A percentile compares a stretch with the other conserved stretches of the same genome.
phyloP scores from a whole-genome alignment of 2,113 vertebrate genomes.

The Etheostoma cragini region DNA sequence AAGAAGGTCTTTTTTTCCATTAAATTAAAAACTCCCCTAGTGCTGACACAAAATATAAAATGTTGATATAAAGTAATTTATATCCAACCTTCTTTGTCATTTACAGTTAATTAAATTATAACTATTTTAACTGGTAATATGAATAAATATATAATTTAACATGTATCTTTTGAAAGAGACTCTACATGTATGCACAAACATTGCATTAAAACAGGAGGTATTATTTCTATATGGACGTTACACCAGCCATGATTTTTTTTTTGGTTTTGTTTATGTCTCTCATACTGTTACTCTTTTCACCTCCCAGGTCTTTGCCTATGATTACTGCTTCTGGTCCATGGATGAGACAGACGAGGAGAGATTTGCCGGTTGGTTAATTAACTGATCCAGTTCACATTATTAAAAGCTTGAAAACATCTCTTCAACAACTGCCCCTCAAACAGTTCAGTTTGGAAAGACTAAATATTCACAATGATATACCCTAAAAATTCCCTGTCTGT shows the following conservation, averaged over 20 bases:
- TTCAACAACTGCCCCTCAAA: background rate
- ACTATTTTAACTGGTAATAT: background rate
- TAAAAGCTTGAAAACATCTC: background rate
- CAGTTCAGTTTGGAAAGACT: background rate
- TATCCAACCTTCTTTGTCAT: background rate
- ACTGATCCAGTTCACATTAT: background rate
- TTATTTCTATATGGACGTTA: background rate
- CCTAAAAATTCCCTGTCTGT: constrained; percentile 17
- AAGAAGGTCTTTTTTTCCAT: background rate
- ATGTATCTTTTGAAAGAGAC: background rate
- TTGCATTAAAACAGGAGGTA: background rate
- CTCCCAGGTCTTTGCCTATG: constrained; percentile 93
- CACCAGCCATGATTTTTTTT: background rate
- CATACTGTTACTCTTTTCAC: constrained; percentile 7
- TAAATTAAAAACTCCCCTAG: background rate
- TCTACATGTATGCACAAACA: background rate
- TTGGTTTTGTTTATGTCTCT: background rate
- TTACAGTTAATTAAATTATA: background rate
- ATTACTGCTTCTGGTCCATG: constrained; percentile 99
- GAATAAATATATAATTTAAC: background rate
- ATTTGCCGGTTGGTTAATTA: constrained; percentile 88
- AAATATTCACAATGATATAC: background rate
- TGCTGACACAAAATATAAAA: background rate
- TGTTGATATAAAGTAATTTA: background rate
- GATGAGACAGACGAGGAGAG: constrained; percentile 94